Conservation (phyloP, 2,113 vertebrate genomes). For the Lethenteron camtschaticum region DNA sequence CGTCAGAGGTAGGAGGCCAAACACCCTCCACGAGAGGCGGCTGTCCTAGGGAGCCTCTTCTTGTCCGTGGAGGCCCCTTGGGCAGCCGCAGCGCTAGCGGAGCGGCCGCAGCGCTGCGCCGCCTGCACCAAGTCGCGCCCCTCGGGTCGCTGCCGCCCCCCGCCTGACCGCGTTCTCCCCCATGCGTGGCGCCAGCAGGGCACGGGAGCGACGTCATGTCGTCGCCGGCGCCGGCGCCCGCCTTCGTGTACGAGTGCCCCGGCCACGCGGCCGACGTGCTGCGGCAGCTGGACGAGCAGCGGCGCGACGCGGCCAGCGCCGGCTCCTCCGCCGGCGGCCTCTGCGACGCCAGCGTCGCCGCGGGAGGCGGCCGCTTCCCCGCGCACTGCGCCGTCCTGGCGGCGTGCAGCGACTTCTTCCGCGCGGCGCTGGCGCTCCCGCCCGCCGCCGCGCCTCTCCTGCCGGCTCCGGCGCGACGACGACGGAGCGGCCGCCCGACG, state of each 20-base stretch:
- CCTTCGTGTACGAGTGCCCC: neutral
- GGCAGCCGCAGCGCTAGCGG: too few relatives aligned
- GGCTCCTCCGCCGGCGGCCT: neutral
- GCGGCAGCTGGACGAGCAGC: neutral
- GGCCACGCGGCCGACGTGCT: neutral
- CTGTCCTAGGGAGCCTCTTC: too few relatives aligned
- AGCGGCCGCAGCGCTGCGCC: too few relatives aligned
- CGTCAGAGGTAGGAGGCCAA: too few relatives aligned
- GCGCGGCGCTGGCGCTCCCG: neutral
- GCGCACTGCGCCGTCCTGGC: neutral
- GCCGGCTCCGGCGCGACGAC: neutral
- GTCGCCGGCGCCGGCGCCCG: neutral
- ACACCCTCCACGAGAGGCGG: too few relatives aligned
- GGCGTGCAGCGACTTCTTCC: conserved; percentile 2
- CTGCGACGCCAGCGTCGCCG: neutral
- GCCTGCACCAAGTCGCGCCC: too few relatives aligned
- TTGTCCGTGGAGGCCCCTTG: too few relatives aligned
- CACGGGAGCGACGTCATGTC: too few relatives aligned
- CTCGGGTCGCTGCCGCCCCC: too few relatives aligned
- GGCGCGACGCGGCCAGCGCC: neutral
- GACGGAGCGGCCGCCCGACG: too few relatives aligned
- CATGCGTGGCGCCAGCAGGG: too few relatives aligned
- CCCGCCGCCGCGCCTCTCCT: neutral
- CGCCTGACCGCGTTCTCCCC: too few relatives aligned
- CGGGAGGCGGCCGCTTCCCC: neutral